Base-by-base conservation (phyloP, 2,113 vertebrate genomes). In the Pygoscelis adeliae region DNA sequence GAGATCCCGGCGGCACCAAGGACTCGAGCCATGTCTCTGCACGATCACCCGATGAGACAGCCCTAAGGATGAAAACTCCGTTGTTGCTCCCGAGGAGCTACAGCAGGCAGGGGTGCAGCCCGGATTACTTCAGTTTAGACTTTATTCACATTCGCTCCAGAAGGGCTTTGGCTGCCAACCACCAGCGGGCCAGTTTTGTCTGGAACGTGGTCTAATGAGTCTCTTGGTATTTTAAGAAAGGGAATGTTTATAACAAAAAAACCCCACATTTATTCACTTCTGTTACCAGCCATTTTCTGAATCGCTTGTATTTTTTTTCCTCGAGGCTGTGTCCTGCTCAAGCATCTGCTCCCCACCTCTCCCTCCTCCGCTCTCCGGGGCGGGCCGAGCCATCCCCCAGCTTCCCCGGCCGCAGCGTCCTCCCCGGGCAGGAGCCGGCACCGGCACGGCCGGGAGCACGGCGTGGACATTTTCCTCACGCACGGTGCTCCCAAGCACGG, bases 211-310 rank as follows among this genome's bases (percentile, higher is more conserved):
- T 87, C 86, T 97, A 83, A 87, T 79, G 89, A 95, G 52, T 40
- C 80, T 89, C 83, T 81, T 95, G 90, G 83, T 91, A 95, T 95
- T 92, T 89, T 55, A 93, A 93, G 78, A 62, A 89, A 93, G 70
- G 5, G 80, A 94, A 92, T 50, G 61, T 83, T 96, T 90, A 16
- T 47, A 83, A 83, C 27, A 65, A 90, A 90, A 72, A 47, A 81
- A 7, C 3, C 6, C 32, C n/a, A 66, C 72, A 47, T 53, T 78
- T 90, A 62, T 95, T 94, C 79, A 62, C 52, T 95, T 92, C 69
- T 84, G 80, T 71, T 83, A 83, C 66, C 63, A 90, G 67, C 21
- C 32, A 0, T 90, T 94, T 94, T 79, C 94, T 97, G 93, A 97
- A 94, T 87, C 67, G 83, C 44, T 93, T n/a, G 21, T 58, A 27